A percentile compares a stretch with the other conserved stretches of the same genome.
phyloP scores from a whole-genome alignment of 2,888 invertebrate genomes.

The Callosobruchus maculatus region DNA sequence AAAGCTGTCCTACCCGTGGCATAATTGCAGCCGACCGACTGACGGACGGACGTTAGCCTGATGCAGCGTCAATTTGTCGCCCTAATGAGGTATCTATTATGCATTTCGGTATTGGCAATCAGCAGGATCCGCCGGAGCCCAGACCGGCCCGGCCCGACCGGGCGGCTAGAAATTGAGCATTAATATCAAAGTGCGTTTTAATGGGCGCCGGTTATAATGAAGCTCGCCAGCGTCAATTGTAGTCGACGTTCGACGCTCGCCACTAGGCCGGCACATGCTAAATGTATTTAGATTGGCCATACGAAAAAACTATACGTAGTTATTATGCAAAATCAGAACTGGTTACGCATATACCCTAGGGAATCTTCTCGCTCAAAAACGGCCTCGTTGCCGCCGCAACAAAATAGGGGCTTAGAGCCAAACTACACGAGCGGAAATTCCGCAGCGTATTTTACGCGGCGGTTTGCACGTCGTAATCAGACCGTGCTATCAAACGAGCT shows the following conservation, averaged over 20 bases:
- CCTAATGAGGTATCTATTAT: background rate
- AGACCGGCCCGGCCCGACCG: too few relatives aligned
- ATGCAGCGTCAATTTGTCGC: background rate
- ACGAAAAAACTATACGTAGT: background rate
- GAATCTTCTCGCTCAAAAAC: too few relatives aligned
- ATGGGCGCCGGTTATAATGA: background rate
- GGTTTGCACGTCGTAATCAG: too few relatives aligned
- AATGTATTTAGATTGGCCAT: background rate
- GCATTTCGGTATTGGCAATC: background rate
- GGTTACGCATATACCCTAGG: too few relatives aligned
- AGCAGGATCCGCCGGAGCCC: background rate
- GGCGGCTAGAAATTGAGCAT: background rate
- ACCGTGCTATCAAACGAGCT: too few relatives aligned
- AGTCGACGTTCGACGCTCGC: too few relatives aligned
- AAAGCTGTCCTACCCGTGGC: background rate
- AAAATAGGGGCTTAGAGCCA: too few relatives aligned
- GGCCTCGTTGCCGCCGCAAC: too few relatives aligned
- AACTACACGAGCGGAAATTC: too few relatives aligned
- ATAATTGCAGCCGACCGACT: too few relatives aligned
- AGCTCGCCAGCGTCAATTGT: background rate
- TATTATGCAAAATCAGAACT: too few relatives aligned
- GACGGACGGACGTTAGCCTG: background rate
- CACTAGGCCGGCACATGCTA: background rate
- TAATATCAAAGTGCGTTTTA: background rate
- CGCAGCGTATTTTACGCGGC: too few relatives aligned